Conservation (phyloP, 2,888 invertebrate genomes). For the Tinea trinotella region DNA sequence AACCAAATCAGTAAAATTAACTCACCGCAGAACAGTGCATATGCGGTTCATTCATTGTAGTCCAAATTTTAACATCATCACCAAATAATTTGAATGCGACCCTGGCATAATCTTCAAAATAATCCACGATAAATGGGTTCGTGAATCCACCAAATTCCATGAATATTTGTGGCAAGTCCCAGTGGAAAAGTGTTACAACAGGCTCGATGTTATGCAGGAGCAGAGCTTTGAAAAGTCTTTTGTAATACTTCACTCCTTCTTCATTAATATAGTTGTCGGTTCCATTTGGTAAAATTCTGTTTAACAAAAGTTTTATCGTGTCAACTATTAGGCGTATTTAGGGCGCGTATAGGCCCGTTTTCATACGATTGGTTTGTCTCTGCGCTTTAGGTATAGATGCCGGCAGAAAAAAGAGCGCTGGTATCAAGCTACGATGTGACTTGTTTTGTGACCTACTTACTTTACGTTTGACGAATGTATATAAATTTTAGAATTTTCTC, state of each 20-base stretch:
- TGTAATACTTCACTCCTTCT: conserved; percentile 82
- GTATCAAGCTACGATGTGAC: too few species aligned
- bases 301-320: conserved; percentile 18
- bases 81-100: conserved; percentile 73
- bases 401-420: too few species aligned
- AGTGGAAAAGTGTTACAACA: conserved; percentile 77
- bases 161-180: conserved; percentile 68
- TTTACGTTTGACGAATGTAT: too few species aligned
- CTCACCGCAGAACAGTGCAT: conserved; percentile 62
- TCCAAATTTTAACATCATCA: conserved; percentile 78
- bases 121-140: conserved; percentile 64
- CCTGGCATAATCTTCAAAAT: conserved; percentile 69
- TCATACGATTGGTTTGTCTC: too few species aligned
- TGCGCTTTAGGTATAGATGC: too few species aligned
- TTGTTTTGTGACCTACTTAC: too few species aligned
- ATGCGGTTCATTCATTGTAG: conserved; percentile 83
- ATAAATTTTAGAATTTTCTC: too few species aligned
- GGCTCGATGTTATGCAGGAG: conserved; percentile 77
- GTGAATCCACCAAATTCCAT: conserved; percentile 68
- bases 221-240: conserved; percentile 79
- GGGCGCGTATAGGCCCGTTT: too few species aligned
- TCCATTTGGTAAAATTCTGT: conserved; percentile 79
- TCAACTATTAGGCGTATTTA: too few species aligned
- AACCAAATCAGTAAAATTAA: too few species aligned
- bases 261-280: conserved; percentile 76